Evolutionary conservation across 2,113 vertebrate species (phyloP).

Genomic region (Corvus hawaiiensis): DNA sequence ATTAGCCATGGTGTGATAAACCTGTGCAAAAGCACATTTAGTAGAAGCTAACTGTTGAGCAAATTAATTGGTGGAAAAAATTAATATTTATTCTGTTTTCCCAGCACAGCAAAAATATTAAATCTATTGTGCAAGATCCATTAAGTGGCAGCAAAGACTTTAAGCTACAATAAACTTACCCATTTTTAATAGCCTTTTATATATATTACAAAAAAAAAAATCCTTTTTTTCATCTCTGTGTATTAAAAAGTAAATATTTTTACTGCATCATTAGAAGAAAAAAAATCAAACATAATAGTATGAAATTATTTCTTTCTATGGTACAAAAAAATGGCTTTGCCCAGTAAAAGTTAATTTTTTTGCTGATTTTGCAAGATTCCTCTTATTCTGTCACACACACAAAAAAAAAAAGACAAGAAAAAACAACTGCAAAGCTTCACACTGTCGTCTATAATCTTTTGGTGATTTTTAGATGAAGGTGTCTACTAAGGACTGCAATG

Average conservation of each 20-base stretch:
- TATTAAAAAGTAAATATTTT: constrained; percentile 24
- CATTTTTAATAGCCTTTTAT: neutral
- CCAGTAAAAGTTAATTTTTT: neutral
- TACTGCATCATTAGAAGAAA: neutral
- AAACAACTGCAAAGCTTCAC: neutral
- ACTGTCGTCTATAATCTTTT: neutral
- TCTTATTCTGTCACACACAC: neutral
- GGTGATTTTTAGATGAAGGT: neutral
- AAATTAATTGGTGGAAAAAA: constrained; percentile 60
- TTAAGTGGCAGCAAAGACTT: constrained; percentile 33
- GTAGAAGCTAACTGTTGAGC: constrained; percentile 45
- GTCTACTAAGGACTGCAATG: neutral
- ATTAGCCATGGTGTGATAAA: constrained; percentile 24
- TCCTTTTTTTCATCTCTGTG: neutral
- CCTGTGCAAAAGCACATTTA: constrained; percentile 44
- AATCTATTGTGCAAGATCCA: constrained; percentile 35
- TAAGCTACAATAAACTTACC: neutral
- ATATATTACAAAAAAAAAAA: neutral
- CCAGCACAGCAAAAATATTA: constrained; percentile 37
- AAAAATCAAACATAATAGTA: neutral
- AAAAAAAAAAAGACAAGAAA: neutral
- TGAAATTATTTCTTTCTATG: neutral
- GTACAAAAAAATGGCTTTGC: neutral
- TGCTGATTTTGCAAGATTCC: neutral
- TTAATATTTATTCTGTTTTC: constrained; percentile 63